Evolutionary conservation across 2,888 invertebrate species (phyloP), one percentile per base, ranked within the genome.

Genomic region (Mesochorus sp.): DNA sequence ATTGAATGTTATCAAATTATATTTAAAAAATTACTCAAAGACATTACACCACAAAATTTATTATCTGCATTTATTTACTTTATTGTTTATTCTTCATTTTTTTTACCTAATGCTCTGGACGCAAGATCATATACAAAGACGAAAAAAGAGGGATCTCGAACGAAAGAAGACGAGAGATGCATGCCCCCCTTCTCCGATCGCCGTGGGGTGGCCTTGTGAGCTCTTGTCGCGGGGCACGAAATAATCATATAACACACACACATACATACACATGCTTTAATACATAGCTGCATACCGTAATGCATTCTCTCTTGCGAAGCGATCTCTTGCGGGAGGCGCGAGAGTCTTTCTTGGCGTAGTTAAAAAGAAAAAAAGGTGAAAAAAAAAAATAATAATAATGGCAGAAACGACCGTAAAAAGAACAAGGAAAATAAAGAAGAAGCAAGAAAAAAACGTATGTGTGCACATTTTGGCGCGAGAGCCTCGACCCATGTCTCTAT

Each of bases 261-360:
- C n/a, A n/a, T n/a, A n/a, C n/a, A n/a, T n/a, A 85, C 87, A 85
- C 85, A 34, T n/a, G 86, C 85, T 84, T 82, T 85, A 83, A 87
- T 85, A 87, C 88, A 87, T 88, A 87, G 86, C 87, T 87, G 88
- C 88, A 88, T 88, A 88, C 88, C 87, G 85, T 87, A 82, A 84
- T 82, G 80, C 77, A 78, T 72, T 68, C 71, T 51, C 31, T 39
- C 53, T 53, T 70, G 73, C 31, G 34, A 47, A 26, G 62, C 57
- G 47, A 34, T 68, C 67, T 67, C 10, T 68, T 66, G 72, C 77
- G 68, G 68, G 53, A 70, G 75, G 64, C 67, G 64, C 71, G 61
- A 24, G 39, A 39, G 34, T 6, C 34, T 19, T 37, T 49, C 70
- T 59, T 39, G 59, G 31, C 59, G 59, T 51, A 37, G 59, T 51